Evolutionary conservation across 2,113 vertebrate genomes (phyloP).

Genomic region (Phyllostomus discolor): DNA sequence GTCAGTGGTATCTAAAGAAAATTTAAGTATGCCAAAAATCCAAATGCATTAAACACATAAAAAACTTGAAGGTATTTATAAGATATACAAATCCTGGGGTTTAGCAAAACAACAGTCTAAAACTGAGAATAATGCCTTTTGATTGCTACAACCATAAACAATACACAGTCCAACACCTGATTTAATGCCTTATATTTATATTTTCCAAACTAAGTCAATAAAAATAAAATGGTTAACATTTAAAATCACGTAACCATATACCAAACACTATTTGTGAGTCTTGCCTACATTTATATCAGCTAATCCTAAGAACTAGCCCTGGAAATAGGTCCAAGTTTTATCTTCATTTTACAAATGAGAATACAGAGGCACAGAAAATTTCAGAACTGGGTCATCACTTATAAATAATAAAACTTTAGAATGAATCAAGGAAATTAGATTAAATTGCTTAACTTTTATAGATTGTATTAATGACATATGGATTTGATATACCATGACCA

Average conservation of each 20-base stretch:
- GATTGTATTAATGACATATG: not conserved
- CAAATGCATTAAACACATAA: not conserved
- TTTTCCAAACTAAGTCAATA: not conserved
- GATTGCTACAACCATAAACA: not conserved
- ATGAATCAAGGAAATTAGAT: not conserved
- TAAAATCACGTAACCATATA: not conserved
- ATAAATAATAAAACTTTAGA: not conserved
- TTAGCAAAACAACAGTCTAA: not conserved
- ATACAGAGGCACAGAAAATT: not conserved
- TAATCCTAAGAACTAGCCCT: not conserved
- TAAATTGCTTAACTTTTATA: not conserved
- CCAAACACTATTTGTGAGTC: not conserved
- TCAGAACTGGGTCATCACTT: not conserved
- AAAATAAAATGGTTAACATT: not conserved
- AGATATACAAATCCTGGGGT: not conserved
- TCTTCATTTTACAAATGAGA: not conserved
- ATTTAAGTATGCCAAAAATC: not conserved
- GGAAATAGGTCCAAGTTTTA: not conserved
- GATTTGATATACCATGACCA: not conserved
- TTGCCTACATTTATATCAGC: not conserved
- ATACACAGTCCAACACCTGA: not conserved
- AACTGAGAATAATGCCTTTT: not conserved
- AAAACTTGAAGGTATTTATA: not conserved
- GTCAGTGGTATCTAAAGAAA: not conserved
- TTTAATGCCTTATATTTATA: not conserved